Evolutionary conservation across 2,888 invertebrate genomes (phyloP).

Genomic region (Labia minor): DNA sequence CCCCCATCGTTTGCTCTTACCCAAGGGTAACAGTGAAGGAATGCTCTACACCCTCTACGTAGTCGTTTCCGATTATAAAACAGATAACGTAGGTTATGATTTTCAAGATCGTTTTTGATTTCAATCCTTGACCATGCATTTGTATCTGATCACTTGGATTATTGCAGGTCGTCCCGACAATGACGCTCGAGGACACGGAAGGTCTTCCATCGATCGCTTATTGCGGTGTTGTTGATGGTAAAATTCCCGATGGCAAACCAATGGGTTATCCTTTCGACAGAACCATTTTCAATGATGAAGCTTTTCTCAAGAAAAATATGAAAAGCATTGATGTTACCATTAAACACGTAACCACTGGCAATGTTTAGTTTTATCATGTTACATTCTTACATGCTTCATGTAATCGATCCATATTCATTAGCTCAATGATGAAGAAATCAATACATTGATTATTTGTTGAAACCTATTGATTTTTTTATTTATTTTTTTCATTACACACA

Average conservation of each 20-base stretch:
- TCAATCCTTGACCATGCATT: no score
- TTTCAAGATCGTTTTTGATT: no score
- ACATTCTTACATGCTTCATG: no score
- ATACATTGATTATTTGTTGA: no score
- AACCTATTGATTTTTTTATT: no score
- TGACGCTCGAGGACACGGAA: conserved; percentile 19
- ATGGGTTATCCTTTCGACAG: conserved; percentile 31
- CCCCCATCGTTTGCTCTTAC: conserved; percentile 31
- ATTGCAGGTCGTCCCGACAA: conserved; percentile 14
- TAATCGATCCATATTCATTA: no score
- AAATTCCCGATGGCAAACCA: conserved; percentile 29
- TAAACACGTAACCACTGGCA: conserved; percentile 25
- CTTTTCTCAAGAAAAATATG: conserved; percentile 28
- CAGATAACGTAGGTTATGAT: conserved; percentile 24
- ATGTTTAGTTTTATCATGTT: no score
- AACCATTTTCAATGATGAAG: conserved; percentile 23
- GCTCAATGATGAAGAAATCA: no score
- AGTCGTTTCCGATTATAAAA: conserved; percentile 28
- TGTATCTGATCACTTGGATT: no score
- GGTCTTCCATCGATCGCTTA: conserved; percentile 27
- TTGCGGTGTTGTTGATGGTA: conserved; percentile 30
- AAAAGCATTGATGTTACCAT: conserved; percentile 28
- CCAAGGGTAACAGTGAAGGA: conserved; percentile 31
- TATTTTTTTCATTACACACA: no score
- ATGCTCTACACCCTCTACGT: conserved; percentile 30